Base-by-base conservation (phyloP, 2,888 invertebrate genomes). In the Meteorus colon region DNA sequence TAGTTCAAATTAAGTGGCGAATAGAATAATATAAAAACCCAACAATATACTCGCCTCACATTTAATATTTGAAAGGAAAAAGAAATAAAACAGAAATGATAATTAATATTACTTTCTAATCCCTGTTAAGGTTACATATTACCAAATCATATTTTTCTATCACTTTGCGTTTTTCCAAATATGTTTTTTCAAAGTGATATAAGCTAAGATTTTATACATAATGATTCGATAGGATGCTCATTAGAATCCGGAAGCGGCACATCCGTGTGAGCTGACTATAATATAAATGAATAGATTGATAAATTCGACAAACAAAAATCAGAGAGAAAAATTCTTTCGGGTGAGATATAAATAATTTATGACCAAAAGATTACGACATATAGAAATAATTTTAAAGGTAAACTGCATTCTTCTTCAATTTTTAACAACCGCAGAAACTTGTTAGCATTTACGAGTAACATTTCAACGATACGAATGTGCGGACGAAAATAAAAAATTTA, bases 221-320 rank as follows among this genome's bases (percentile, higher is more conserved):
- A 83, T 8, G 87, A 85, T n/a, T 90, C 87, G 37, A 90, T 87
- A 41, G 93, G 90, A 84, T 92, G 92, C 14, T 86, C 88, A 29
- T 90, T 87, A 83, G 93, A 93, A 84, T 92, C 91, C 37, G 93
- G 92, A 67, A 91, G 89, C 67, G 90, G 90, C 48, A 93, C 86
- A 82, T 94, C 94, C 3, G 92, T 92, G 84, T 94, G 93, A 19
- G 92, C 91, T 76, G 85, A 89, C 78, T 92, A 31, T n/a, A 65
- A 74, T 45, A 34, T 29, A 12, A 55, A 48, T 51, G 59, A 66
- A 55, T 37, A 72, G 70, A 69, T 41, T n/a, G 16, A 66, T 14
- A 68, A 48, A 37, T 27, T 27, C 37, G 24, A 41, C 24, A 29
- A 62, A 19, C 10, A 70, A 55, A n/a, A n/a, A n/a, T 8, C 5